Base-by-base conservation (phyloP, 2,113 vertebrate genomes). In the Etheostoma spectabile region DNA sequence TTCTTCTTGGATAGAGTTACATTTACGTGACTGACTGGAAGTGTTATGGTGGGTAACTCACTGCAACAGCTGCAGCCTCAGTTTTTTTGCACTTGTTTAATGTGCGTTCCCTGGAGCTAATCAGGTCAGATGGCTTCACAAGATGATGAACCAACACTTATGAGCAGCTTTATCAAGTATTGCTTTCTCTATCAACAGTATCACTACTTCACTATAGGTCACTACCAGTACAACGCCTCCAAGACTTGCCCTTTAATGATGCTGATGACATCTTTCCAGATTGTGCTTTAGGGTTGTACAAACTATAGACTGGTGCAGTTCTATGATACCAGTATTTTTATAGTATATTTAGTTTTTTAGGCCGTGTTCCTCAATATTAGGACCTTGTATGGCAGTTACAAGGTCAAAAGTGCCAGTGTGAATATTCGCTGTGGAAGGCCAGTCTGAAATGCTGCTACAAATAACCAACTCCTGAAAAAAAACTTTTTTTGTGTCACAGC, bases 71-170 rank as follows among this genome's bases (percentile, higher is more conserved):
- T 38, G 35, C 3, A 6, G 35, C 12, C 61, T 63, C 18, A 21
- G 60, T 6, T 38, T 35, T 38, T 45, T 42, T 24, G 35, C 60
- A 38, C 33, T 61, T 61, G 21, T 63, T 63, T 42, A 38, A 12
- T 11, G 19, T 62, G 19, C 19, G 13, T 6, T 38, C 19, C 15
- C 30, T 60, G 57, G 18, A 21, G 6, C 16, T 3, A 8, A 15
- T 35, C 8, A 59, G 24, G n/a, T 22, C n/a, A 24, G 53, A 57
- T 57, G 22, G 12, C 2, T 10, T 60, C 57, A 33, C 57, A 19
- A 35, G 30, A 60, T 30, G 8, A 42, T 63, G 38, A 60, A 60
- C 57, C 16, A 1, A 66, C 53, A 38, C 68, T 77, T 51, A 59
- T 1, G 0, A 59, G 60, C 61, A 19, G 48, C 60, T 64, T 33